Evolutionary conservation across 2,797 vertebrate genomes (phyloP).

Genomic region (Pipistrellus nathusii): DNA sequence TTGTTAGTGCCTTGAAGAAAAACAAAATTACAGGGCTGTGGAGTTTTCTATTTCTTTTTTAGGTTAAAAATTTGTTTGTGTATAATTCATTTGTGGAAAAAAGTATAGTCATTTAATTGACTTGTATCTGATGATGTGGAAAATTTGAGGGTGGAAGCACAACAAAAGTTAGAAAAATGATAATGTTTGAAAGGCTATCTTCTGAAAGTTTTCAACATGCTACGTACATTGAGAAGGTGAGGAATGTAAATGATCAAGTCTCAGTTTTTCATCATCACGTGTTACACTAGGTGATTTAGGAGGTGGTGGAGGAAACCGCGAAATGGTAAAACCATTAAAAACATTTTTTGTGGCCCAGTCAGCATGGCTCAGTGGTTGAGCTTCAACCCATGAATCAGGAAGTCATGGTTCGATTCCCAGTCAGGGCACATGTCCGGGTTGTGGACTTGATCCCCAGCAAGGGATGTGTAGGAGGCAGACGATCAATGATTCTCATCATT

Average conservation of each 20-base stretch:
- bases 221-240: not conserved
- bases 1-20: not conserved
- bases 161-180: not conserved
- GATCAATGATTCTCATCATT: too few relatives aligned
- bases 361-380: too few relatives aligned
- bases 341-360: too few relatives aligned
- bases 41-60: not conserved
- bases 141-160: not conserved
- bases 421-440: too few relatives aligned
- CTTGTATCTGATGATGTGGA: not conserved
- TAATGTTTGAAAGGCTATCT: not conserved
- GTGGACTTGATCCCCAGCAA: too few relatives aligned
- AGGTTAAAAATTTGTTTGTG: not conserved
- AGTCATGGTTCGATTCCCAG: too few relatives aligned
- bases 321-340: too few relatives aligned
- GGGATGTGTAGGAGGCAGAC: too few relatives aligned
- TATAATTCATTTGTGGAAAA: not conserved
- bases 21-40: slow-evolving; percentile 19
- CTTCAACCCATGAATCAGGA: too few relatives aligned
- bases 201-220: not conserved
- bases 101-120: not conserved
- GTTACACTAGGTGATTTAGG: not conserved
- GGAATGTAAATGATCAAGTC: not conserved
- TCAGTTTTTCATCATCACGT: not conserved
- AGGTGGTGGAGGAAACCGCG: not conserved